phyloP scores from a whole-genome alignment of 2,888 invertebrate species.

The Drosophila peninsularis region DNA sequence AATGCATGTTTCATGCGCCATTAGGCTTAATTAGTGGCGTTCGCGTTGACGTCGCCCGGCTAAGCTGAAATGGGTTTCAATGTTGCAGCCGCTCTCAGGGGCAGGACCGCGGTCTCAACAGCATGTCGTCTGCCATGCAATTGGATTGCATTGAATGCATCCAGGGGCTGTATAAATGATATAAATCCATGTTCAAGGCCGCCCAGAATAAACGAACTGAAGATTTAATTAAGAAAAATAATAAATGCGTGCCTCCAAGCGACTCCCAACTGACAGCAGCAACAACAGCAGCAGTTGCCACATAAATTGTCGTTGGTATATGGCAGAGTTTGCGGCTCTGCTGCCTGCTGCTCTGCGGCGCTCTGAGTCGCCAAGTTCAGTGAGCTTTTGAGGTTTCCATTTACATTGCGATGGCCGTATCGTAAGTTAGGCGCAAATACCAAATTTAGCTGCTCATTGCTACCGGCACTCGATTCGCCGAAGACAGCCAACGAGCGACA shows the following conservation, averaged over 20 bases:
- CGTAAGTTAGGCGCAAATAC: constrained; percentile 47
- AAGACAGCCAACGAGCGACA: not conserved
- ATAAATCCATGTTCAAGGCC: constrained; percentile 42
- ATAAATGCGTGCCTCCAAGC: constrained; percentile 62
- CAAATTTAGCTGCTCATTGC: constrained; percentile 57
- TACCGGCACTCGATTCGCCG: constrained; percentile 59
- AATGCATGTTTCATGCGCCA: constrained; percentile 80
- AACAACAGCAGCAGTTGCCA: constrained; percentile 25
- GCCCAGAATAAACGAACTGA: constrained; percentile 31
- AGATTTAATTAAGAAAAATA: constrained; percentile 78
- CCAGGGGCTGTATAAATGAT: constrained; percentile 29
- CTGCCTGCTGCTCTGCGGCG: constrained; percentile 12
- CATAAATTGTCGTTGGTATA: constrained; percentile 58
- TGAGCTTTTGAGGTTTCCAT: constrained; percentile 50
- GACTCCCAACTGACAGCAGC: constrained; percentile 29
- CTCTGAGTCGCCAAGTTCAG: constrained; percentile 18
- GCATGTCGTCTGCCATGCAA: constrained; percentile 50
- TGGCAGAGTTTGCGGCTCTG: constrained; percentile 14
- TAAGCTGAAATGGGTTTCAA: constrained; percentile 61
- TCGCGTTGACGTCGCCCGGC: constrained; percentile 38
- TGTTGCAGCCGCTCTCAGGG: constrained; percentile 31
- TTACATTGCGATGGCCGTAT: constrained; percentile 30
- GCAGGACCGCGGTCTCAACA: constrained; percentile 23
- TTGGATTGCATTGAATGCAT: constrained; percentile 44
- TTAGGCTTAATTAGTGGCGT: constrained; percentile 77